Evolutionary conservation across 2,888 invertebrate species (phyloP).

Genomic region (Podotricha telesiphe): DNA sequence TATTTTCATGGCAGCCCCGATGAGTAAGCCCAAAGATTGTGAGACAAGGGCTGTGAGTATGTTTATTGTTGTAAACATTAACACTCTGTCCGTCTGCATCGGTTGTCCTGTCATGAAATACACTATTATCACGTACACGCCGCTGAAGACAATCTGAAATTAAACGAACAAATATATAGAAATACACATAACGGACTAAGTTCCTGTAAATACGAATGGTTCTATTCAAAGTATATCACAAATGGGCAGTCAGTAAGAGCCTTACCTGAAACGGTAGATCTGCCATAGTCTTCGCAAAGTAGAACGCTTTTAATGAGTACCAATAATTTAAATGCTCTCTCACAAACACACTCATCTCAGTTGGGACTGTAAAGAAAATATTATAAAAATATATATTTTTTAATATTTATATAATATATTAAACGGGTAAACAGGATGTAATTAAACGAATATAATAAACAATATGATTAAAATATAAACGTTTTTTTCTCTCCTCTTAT

Average conservation of each 20-base stretch:
- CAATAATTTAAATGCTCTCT: slow-evolving; percentile 98
- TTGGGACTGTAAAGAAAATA: slow-evolving; percentile 88
- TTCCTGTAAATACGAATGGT: too few species aligned
- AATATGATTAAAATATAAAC: too few species aligned
- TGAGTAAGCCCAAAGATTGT: slow-evolving; percentile 95
- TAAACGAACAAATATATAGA: not conserved
- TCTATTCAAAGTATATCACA: too few species aligned
- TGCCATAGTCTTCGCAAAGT: slow-evolving; percentile 97
- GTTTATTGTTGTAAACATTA: slow-evolving; percentile 88
- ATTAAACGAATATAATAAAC: too few species aligned
- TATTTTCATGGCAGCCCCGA: slow-evolving; percentile 95
- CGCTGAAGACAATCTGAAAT: slow-evolving; percentile 91
- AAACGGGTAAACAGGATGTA: too few species aligned
- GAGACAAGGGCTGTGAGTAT: slow-evolving; percentile 95
- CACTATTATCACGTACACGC: slow-evolving; percentile 94
- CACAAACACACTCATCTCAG: slow-evolving; percentile 97
- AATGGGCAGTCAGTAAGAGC: too few species aligned
- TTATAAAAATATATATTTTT: too few species aligned
- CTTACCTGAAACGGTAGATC: slow-evolving; percentile 97
- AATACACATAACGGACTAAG: too few species aligned
- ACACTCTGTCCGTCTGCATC: slow-evolving; percentile 91
- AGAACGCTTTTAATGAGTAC: slow-evolving; percentile 98
- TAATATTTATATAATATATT: too few species aligned
- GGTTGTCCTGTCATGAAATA: slow-evolving; percentile 98
- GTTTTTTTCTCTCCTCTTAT: too few species aligned